Percentiles rank a stretch among this genome's conserved stretches.
Conservation (phyloP, 2,797 vertebrate genomes). For the Eulemur coronatus region DNA sequence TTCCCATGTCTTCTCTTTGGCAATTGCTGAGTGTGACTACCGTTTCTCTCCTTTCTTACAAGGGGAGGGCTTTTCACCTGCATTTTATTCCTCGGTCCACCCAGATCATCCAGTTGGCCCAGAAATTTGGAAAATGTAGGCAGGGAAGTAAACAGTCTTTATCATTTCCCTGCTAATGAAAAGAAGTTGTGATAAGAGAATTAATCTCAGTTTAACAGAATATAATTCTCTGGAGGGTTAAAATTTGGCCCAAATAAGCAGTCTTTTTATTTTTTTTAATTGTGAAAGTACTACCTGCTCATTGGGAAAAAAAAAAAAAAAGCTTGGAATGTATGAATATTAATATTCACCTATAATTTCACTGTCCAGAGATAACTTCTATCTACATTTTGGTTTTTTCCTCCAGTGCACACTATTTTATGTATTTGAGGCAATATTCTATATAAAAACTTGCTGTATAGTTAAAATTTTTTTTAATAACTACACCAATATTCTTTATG, state of each 20-base stretch:
- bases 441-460: neutral
- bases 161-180: neutral
- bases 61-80: neutral
- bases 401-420: neutral
- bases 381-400: neutral
- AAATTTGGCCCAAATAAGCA: neutral
- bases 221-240: neutral
- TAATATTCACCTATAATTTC: neutral
- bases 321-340: neutral
- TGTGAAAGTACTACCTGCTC: neutral
- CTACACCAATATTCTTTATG: conserved; percentile 11
- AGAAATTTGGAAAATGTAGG: neutral
- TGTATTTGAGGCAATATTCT: conserved; percentile 28
- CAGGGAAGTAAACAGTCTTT: neutral
- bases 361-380: neutral
- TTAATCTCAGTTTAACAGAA: neutral
- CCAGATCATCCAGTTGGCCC: neutral
- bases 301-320: neutral
- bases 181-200: neutral
- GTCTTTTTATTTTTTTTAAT: neutral
- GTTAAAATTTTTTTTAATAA: conserved; percentile 45
- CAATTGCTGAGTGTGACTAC: neutral
- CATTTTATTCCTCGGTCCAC: neutral
- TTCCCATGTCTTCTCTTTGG: neutral
- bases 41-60: neutral